Base-by-base conservation (phyloP, 2,113 vertebrate genomes). In the Mus musculus region DNA sequence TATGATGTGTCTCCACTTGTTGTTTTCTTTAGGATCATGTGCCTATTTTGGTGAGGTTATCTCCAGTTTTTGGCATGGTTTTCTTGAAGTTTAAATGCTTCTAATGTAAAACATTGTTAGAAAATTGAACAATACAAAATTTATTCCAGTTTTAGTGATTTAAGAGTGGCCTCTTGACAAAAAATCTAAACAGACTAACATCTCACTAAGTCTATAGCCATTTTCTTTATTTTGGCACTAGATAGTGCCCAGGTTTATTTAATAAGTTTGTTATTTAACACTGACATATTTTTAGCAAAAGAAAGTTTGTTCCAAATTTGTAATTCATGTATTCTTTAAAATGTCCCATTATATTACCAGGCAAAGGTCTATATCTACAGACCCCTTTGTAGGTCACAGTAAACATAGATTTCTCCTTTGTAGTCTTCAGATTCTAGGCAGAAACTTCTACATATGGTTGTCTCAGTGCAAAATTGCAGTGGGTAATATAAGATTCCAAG, bases 351-450 rank as follows among this genome's bases (percentile, higher is more conserved):
- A 28, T 30, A 8, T 4, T 42, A 19, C 7, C 14, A 46, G n/a
- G 49, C 54, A 54, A 71, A 33, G 3, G 28, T 16, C 28, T 30
- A 52, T 78, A 52, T 33, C n/a, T 13, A 85, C 7, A 65, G 42
- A 39, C 24, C n/a, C 63, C 28, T 77, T 46, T 7, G 3, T 33
- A 42, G 39, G 8, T 13, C 16, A 77, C 12, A 39, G 17, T 24
- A 36, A 46, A 12, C 6, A 19, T 13, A 42, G 20, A 63, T 65
- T 14, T 30, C 56, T 7, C 36, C 0, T 36, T 54, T 61, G 49
- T 11, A 5, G 5, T 49, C 11, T 33, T 0, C 10, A 46, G 9
- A 4, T 17, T 46, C 13, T 63, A 14, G 6, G 14, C 22, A 67
- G 17, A 8, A 42, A 80, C 36, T 54, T 17, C 5, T 13, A 24